phyloP scores from a whole-genome alignment of 2,888 invertebrate genomes.

The Danaus chrysippus region DNA sequence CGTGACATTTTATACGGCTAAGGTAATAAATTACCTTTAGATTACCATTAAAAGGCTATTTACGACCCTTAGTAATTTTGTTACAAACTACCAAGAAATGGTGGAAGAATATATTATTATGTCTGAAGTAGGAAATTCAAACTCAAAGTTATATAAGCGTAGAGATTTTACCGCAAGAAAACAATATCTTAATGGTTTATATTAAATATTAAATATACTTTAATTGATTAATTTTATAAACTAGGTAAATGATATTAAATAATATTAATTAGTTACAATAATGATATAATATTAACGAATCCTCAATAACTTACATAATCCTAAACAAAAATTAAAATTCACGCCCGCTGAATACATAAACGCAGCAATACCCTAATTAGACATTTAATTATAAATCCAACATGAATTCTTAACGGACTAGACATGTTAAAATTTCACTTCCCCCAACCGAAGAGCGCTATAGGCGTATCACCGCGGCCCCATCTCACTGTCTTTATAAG shows the following conservation, averaged over 20 bases:
- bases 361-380: constrained; percentile 69
- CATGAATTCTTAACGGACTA: constrained; percentile 76
- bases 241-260: too few species aligned
- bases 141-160: too few species aligned
- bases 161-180: too few species aligned
- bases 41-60: too few species aligned
- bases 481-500: constrained; percentile 78
- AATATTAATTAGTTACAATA: not conserved
- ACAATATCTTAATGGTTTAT: not conserved
- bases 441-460: constrained; percentile 62
- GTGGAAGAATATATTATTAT: too few species aligned
- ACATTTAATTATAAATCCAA: constrained; percentile 74
- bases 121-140: too few species aligned
- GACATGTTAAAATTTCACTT: constrained; percentile 77
- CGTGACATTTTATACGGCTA: too few species aligned
- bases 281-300: constrained; percentile 2
- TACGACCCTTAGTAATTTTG: too few species aligned
- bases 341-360: constrained; percentile 39
- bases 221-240: not conserved
- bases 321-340: constrained; percentile 37
- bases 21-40: too few species aligned
- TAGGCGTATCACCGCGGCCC: constrained; percentile 67
- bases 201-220: not conserved
- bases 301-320: constrained; percentile 35
- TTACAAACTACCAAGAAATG: too few species aligned